Percentiles rank a stretch among this genome's conserved stretches.
Conservation (phyloP, 2,797 vertebrate genomes). For the Eulemur albifrons region DNA sequence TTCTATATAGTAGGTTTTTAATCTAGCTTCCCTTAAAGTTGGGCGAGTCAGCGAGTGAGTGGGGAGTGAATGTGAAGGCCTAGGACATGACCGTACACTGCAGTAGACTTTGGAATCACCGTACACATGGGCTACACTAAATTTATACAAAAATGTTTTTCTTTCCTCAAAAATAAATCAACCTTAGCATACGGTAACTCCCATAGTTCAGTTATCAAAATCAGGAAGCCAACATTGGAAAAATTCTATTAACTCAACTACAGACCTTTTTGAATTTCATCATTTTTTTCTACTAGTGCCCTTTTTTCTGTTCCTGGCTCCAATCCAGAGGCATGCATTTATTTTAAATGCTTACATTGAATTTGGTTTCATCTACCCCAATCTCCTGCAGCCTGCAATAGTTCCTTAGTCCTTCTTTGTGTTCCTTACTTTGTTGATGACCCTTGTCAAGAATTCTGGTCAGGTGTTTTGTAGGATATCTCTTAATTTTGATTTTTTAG, state of each 20-base stretch:
- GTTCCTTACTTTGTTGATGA: neutral
- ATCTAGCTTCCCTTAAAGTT: neutral
- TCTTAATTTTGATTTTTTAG: neutral
- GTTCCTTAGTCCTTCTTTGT: neutral
- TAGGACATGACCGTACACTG: neutral
- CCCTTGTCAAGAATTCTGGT: neutral
- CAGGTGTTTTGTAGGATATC: neutral
- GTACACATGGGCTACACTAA: neutral
- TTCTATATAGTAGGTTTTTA: neutral
- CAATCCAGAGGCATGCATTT: neutral
- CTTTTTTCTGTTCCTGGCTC: neutral
- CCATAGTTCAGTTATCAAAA: neutral
- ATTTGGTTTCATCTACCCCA: neutral
- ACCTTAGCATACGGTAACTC: neutral
- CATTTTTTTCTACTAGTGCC: neutral
- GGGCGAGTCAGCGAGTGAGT: neutral
- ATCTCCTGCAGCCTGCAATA: neutral
- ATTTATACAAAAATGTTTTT: neutral
- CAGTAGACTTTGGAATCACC: neutral
- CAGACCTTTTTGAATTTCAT: neutral
- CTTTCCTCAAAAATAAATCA: neutral
- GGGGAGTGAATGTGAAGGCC: neutral
- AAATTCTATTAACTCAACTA: neutral
- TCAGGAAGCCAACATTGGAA: neutral
- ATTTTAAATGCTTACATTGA: neutral